Percentiles rank a stretch among this genome's conserved stretches.
phyloP scores from a whole-genome alignment of 2,113 vertebrate genomes.

The Nycticryphes semicollaris region DNA sequence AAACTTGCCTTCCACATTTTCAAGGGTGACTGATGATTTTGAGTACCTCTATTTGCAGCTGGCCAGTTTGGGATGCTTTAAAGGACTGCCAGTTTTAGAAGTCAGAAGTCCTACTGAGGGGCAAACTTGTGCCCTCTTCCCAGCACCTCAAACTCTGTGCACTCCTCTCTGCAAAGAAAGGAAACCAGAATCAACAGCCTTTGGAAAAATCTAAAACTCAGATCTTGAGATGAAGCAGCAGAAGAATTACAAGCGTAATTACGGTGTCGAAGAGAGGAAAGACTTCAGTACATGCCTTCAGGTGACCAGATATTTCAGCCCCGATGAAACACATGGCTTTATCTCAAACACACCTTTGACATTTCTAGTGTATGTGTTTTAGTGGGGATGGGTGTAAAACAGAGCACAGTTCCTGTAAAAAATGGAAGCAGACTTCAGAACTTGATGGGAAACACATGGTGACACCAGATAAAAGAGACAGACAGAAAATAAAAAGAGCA shows the following conservation, averaged over 20 bases:
- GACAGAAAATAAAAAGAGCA: conserved; percentile 40
- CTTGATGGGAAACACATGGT: not conserved
- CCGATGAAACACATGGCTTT: conserved; percentile 7
- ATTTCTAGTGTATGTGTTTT: conserved; percentile 39
- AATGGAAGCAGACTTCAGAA: conserved; percentile 18
- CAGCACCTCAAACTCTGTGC: not conserved
- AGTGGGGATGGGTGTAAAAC: conserved; percentile 31
- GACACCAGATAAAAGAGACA: conserved; percentile 39
- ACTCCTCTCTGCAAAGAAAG: not conserved
- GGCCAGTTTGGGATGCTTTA: not conserved
- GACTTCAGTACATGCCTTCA: conserved; percentile 22
- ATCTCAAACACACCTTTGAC: conserved; percentile 50
- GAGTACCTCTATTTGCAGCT: conserved; percentile 5
- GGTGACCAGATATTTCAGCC: conserved; percentile 2
- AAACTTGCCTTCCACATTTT: not conserved
- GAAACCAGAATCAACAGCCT: not conserved
- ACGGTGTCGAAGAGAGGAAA: not conserved
- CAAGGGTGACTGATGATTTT: not conserved
- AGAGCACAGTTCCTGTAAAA: conserved; percentile 3
- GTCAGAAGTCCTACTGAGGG: not conserved
- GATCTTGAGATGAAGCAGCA: conserved; percentile 17
- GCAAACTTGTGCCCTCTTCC: not conserved
- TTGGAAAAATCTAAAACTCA: not conserved
- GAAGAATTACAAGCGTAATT: conserved; percentile 39
- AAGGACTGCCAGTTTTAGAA: not conserved